A percentile compares a stretch with the other conserved stretches of the same genome.
These are phyloP conservation scores for Macrobrachium rosenbergii DNA, from an alignment of 1,140 invertebrate species.

Conservation along the genomic window DNA sequence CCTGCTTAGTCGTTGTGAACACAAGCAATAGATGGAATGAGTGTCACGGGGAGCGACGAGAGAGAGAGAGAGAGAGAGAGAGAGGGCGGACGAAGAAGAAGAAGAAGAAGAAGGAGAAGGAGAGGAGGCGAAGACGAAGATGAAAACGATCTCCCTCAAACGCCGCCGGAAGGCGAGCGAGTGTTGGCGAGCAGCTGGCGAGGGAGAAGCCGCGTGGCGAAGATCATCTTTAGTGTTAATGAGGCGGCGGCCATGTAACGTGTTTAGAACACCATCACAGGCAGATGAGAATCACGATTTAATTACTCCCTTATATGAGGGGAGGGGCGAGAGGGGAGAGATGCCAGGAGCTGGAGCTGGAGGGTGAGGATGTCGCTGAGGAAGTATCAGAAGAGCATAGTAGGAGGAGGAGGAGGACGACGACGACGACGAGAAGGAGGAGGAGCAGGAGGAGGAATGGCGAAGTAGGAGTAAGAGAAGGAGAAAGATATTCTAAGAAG, in stretches of 20 bases:
- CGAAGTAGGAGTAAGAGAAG: not conserved
- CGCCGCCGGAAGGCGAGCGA: too few relatives aligned
- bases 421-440: too few relatives aligned
- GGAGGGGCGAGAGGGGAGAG: not conserved
- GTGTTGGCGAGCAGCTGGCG: too few relatives aligned
- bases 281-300: conserved; percentile 49
- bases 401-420: not conserved
- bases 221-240: conserved; percentile 55
- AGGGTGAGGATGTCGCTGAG: not conserved
- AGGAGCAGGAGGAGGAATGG: not conserved
- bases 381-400: too few relatives aligned
- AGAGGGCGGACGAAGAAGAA: not conserved
- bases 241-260: conserved; percentile 32
- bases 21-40: not conserved
- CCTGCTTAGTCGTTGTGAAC: not conserved
- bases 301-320: conserved; percentile 38
- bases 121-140: not conserved
- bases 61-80: not conserved
- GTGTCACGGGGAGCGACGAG: not conserved
- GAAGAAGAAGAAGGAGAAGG: not conserved
- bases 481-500: not conserved
- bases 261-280: conserved; percentile 44
- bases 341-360: not conserved
- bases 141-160: not conserved
- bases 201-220: too few relatives aligned